Conservation (phyloP, 2,888 invertebrate species). For the Hypolimnas misippus region DNA sequence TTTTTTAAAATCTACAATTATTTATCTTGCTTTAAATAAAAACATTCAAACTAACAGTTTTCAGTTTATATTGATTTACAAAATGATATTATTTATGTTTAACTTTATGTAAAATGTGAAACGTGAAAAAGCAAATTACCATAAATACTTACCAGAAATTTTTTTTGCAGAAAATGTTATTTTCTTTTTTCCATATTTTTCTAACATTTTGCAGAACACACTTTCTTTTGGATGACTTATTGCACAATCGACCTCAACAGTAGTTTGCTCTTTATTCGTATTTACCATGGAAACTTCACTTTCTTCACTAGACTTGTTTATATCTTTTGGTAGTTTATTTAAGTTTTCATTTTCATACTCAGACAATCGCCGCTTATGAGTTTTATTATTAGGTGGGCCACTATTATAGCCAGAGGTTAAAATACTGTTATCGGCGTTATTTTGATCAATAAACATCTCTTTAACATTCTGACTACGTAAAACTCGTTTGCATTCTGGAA, state of each 20-base stretch:
- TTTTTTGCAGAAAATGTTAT: conserved; percentile 50
- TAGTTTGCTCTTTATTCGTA: conserved; percentile 10
- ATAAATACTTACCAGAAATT: conserved; percentile 62
- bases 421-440: neutral
- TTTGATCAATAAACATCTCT: conserved; percentile 14
- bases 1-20: no score
- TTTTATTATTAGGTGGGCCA: neutral
- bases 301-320: conserved; percentile 6
- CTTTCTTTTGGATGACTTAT: conserved; percentile 49
- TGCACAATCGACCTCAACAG: conserved; percentile 8
- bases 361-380: neutral
- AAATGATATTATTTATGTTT: no score
- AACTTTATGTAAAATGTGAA: no score
- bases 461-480: conserved; percentile 53
- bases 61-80: no score
- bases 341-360: neutral
- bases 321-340: no score
- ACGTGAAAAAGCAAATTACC: no score
- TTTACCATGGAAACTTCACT: conserved; percentile 3
- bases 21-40: no score
- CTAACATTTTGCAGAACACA: conserved; percentile 63
- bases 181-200: conserved; percentile 57
- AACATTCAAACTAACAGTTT: no score
- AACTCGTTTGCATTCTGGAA: conserved; percentile 52
- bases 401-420: neutral